Percentiles rank a stretch among this genome's conserved stretches.
Conservation (phyloP, 2,888 invertebrate species). For the Eupeodes latifasciatus region DNA sequence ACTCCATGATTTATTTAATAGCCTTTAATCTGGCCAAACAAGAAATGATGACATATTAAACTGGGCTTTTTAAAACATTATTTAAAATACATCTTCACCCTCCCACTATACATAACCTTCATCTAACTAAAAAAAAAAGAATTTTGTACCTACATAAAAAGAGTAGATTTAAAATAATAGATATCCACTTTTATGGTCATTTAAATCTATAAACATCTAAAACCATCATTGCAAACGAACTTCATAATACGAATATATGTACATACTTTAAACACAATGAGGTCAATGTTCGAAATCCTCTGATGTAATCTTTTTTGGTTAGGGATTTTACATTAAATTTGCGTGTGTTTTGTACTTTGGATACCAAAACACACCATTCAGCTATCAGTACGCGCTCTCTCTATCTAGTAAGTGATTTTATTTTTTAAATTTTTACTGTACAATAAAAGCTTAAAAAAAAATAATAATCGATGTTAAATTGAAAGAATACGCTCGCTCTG, state of each 20-base stretch:
- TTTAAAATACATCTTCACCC: no score
- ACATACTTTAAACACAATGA: not conserved
- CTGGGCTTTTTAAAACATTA: no score
- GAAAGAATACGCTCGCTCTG: not conserved
- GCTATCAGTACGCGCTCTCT: not conserved
- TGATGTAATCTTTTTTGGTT: conserved; percentile 45
- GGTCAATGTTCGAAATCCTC: conserved; percentile 52
- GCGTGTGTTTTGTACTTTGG: conserved; percentile 16
- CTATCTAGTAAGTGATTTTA: no score
- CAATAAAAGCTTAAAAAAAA: conserved; percentile 22
- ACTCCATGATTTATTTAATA: no score
- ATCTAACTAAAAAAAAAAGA: no score
- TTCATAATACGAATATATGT: not conserved
- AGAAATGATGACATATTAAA: no score
- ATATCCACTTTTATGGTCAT: not conserved
- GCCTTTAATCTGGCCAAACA: no score
- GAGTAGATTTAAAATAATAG: conserved; percentile 16
- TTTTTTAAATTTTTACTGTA: not conserved
- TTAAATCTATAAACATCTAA: not conserved
- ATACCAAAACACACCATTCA: conserved; percentile 17
- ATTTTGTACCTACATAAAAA: not conserved
- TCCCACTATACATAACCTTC: no score
- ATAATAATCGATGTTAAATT: conserved; percentile 20
- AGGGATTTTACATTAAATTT: conserved; percentile 39
- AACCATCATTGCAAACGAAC: conserved; percentile 15